Evolutionary conservation across 2,888 invertebrate genomes (phyloP).

Genomic region (Athalia cordata): DNA sequence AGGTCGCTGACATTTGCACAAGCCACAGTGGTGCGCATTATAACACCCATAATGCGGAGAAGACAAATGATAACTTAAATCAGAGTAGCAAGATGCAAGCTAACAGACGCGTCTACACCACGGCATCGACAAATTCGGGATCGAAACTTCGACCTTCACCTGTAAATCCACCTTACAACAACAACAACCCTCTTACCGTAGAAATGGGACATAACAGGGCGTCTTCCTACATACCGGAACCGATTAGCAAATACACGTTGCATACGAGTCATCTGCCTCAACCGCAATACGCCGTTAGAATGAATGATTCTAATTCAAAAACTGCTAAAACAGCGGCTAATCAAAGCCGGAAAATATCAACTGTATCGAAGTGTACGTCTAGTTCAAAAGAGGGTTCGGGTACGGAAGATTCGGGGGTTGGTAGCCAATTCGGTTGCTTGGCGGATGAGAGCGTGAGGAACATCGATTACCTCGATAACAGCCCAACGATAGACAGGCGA

Average conservation of each 20-base stretch:
- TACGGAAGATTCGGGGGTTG: constrained; percentile 81
- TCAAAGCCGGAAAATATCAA: constrained; percentile 79
- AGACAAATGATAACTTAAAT: constrained; percentile 63
- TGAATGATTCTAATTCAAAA: constrained; percentile 79
- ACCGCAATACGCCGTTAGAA: constrained; percentile 81
- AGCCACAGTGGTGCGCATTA: constrained; percentile 73
- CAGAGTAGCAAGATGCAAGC: constrained; percentile 55
- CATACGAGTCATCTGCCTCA: constrained; percentile 85
- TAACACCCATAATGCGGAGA: constrained; percentile 68
- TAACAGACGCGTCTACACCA: constrained; percentile 62
- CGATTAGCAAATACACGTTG: constrained; percentile 78
- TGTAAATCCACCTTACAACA: constrained; percentile 67
- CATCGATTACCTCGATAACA: constrained; percentile 67
- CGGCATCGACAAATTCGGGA: constrained; percentile 69
- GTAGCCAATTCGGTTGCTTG: constrained; percentile 70
- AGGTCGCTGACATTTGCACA: constrained; percentile 79
- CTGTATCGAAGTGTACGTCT: constrained; percentile 75
- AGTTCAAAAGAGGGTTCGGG: constrained; percentile 79
- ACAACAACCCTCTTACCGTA: constrained; percentile 50
- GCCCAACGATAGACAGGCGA: constrained; percentile 64
- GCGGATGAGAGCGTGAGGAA: constrained; percentile 65
- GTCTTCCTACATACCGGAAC: constrained; percentile 64
- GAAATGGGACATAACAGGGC: constrained; percentile 52
- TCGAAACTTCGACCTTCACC: constrained; percentile 72
- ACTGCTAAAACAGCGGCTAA: constrained; percentile 84